Base-by-base conservation (phyloP, 2,888 invertebrate species). In the Ferdinandea cuprea region DNA sequence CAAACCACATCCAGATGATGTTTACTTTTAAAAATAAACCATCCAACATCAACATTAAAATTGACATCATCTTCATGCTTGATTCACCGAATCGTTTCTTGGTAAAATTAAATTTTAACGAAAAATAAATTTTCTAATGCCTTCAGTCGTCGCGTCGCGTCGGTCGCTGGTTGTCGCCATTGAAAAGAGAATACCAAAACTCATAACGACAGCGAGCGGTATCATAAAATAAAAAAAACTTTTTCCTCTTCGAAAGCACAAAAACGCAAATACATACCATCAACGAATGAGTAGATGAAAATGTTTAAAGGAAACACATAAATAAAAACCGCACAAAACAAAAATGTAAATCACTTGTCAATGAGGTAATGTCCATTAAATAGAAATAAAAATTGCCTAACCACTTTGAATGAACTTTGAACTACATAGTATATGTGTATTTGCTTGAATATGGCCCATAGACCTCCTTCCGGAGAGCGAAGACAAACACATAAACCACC, bases 21-120 rank as follows among this genome's bases (percentile, higher is more conserved):
- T 25, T n/a, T 48, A 11, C 25, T 48, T 15, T 48, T 48, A 48
- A 54, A 54, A 17, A 58, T 58, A 58, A 37, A 58, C 40, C 8
- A 21, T 35, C 7, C n/a, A 28, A 42, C 21, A 32, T 19, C 50
- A 74, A 42, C 66, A 59, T 52, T 58, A 50, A 66, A 66, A 42
- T 74, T 74, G 74, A 66, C 74, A 74, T 74, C 74, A 74, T 74
- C 66, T 25, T 50, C 58, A 25, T 19, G 30, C 54, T 48, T 17
- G 37, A 13, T 15, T 17, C 44, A 44, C 5, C 25, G 5, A 5
- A 5, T 5, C 25, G 25, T 3, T 25, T 25, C 25, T 25, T 3
- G 25, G 25, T n/a, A 17, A n/a, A 58, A 17, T 40, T 11, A 17
- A 54, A 50, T 28, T 28, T n/a, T 50, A 3, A 28, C 28, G 48